Evolutionary conservation across 2,113 vertebrate species (phyloP).

Genomic region (Sturnus vulgaris): DNA sequence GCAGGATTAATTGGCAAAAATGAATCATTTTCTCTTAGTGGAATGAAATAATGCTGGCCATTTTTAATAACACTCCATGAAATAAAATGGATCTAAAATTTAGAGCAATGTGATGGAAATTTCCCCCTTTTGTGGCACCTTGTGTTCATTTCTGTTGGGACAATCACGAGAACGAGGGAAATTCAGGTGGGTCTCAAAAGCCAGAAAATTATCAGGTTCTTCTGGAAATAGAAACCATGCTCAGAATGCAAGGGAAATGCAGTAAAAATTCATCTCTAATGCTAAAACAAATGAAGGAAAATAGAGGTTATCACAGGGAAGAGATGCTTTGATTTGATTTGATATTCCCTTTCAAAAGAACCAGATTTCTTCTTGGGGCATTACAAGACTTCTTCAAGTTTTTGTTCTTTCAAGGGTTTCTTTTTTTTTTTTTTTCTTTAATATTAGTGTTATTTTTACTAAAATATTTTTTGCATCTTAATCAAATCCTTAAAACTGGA

Average conservation of each 20-base stretch:
- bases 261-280: not conserved
- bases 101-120: not conserved
- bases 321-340: not conserved
- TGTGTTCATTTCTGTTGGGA: not conserved
- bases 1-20: not conserved
- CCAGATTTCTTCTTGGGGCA: not conserved
- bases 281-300: not conserved
- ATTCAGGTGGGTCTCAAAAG: not conserved
- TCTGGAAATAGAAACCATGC: not conserved
- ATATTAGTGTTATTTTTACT: not conserved
- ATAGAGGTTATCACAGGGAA: not conserved
- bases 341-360: not conserved
- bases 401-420: not conserved
- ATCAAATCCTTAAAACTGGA: not conserved
- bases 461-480: not conserved
- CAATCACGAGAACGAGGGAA: not conserved
- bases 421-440: not conserved
- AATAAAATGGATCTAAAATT: not conserved
- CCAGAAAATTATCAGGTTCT: not conserved
- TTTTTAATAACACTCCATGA: not conserved
- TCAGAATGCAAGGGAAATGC: not conserved
- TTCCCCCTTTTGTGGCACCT: not conserved
- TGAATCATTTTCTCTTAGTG: not conserved
- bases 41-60: not conserved
- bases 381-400: not conserved